phyloP scores from a whole-genome alignment of 2,797 vertebrate species.

The Gila robusta region DNA sequence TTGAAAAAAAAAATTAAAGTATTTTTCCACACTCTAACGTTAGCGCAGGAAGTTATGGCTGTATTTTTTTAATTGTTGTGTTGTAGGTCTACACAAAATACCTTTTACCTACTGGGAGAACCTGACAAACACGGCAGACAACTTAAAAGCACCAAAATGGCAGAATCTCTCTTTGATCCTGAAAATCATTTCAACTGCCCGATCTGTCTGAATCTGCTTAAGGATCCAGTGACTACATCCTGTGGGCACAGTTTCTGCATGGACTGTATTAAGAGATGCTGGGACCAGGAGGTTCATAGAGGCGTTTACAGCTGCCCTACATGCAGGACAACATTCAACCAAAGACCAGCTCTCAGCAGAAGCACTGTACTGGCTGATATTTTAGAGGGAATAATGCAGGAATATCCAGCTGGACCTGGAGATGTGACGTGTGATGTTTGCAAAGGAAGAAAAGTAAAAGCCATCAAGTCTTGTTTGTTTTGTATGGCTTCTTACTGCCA shows the following conservation, averaged over 20 bases:
- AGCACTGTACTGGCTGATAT: constrained; percentile 54
- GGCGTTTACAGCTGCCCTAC: constrained; percentile 54
- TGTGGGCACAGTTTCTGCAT: constrained; percentile 61
- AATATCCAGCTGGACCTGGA: neutral
- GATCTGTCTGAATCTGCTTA: constrained; percentile 55
- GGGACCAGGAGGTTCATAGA: constrained; percentile 32
- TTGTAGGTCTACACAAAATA: neutral
- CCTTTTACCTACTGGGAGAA: no score
- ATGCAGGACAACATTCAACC: constrained; percentile 45
- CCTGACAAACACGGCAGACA: no score
- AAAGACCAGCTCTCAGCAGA: constrained; percentile 48
- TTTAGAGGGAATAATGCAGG: constrained; percentile 31
- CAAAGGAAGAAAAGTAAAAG: constrained; percentile 83
- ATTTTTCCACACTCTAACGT: neutral
- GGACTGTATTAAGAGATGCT: constrained; percentile 52
- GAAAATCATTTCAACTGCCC: constrained; percentile 56
- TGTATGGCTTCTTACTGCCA: constrained; percentile 60
- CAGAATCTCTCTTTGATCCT: constrained; percentile 24
- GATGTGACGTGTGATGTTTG: constrained; percentile 83
- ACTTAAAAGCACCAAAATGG: constrained; percentile 39
- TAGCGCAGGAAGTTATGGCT: neutral
- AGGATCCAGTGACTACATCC: constrained; percentile 51
- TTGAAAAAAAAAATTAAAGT: neutral
- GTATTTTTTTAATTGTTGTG: neutral
- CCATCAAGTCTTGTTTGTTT: constrained; percentile 82